Evolutionary conservation across 2,888 invertebrate genomes (phyloP).

Genomic region (Cephus runcator): DNA sequence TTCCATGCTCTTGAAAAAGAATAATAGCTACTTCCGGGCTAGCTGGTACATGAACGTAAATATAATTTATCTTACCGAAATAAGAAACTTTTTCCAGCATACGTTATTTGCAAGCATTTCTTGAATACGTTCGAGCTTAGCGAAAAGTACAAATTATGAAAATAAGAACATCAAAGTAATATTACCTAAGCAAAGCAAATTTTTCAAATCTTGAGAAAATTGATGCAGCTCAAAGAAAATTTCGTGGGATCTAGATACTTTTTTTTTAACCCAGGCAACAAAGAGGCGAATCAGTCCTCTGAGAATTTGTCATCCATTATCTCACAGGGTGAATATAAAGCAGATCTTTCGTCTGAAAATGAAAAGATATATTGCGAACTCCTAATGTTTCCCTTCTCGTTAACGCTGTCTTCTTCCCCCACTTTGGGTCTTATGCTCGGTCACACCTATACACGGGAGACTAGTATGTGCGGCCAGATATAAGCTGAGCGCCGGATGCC

Average conservation of each 20-base stretch:
- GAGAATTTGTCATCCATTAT: too few species aligned
- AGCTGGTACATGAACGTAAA: neutral
- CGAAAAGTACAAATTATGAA: neutral
- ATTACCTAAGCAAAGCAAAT: neutral
- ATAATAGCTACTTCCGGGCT: neutral
- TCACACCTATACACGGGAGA: neutral
- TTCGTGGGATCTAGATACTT: too few species aligned
- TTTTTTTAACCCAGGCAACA: neutral
- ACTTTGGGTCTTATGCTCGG: too few species aligned
- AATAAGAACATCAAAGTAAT: neutral
- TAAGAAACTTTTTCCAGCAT: neutral
- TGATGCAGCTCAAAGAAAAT: neutral
- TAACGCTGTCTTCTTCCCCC: too few species aligned
- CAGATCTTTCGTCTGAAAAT: too few species aligned
- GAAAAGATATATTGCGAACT: too few species aligned
- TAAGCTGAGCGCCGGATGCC: conserved; percentile 40
- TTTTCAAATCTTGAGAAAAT: neutral
- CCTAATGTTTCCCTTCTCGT: too few species aligned
- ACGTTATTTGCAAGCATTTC: neutral
- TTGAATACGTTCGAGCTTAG: neutral
- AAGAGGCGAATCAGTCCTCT: neutral
- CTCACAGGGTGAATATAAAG: too few species aligned
- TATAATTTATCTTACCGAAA: neutral
- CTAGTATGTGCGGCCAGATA: conserved; percentile 32
- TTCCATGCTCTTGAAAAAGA: neutral